Evolutionary conservation across 2,888 invertebrate genomes (phyloP).

Genomic region (Peribatodes rhomboidaria): DNA sequence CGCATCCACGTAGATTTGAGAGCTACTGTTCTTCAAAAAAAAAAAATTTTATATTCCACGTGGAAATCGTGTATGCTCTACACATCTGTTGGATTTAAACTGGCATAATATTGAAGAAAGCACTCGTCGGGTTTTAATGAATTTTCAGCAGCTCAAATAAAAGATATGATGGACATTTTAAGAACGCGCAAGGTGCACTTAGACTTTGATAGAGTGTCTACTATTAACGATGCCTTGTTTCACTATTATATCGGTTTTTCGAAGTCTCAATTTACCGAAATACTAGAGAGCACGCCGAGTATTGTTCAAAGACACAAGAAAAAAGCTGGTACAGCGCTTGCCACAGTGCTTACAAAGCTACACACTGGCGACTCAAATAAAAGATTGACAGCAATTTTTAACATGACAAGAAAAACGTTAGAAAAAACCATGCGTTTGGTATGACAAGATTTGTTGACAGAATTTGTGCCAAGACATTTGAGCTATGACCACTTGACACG

Average conservation of each 20-base stretch:
- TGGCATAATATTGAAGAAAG: slow-evolving; percentile 13
- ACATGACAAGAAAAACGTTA: slow-evolving; percentile 6
- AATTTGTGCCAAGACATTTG: slow-evolving; percentile 1
- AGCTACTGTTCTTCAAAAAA: slow-evolving; percentile 14
- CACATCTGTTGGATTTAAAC: slow-evolving; percentile 3
- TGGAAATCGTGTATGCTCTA: slow-evolving; percentile 13
- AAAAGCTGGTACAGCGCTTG: slow-evolving; percentile 12
- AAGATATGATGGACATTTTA: slow-evolving; percentile 15
- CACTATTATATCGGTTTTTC: slow-evolving; percentile 4
- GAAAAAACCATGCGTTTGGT: slow-evolving; percentile 1
- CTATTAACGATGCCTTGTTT: not conserved
- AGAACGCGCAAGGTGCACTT: slow-evolving; percentile 3
- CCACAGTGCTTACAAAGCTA: slow-evolving; percentile 14
- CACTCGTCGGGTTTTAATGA: not conserved
- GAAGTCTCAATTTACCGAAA: too few species aligned
- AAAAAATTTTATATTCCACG: slow-evolving; percentile 8
- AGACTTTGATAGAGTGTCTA: not conserved
- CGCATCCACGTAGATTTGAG: slow-evolving; percentile 2
- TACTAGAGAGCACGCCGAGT: slow-evolving; percentile 1
- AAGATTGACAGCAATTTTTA: slow-evolving; percentile 9
- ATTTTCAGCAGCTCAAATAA: slow-evolving; percentile 13
- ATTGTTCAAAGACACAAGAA: slow-evolving; percentile 1
- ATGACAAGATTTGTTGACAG: not conserved
- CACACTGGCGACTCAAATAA: slow-evolving; percentile 6
- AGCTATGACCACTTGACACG: not conserved